Conservation (phyloP, 2,888 invertebrate genomes). For the Platycheirus rosarum region DNA sequence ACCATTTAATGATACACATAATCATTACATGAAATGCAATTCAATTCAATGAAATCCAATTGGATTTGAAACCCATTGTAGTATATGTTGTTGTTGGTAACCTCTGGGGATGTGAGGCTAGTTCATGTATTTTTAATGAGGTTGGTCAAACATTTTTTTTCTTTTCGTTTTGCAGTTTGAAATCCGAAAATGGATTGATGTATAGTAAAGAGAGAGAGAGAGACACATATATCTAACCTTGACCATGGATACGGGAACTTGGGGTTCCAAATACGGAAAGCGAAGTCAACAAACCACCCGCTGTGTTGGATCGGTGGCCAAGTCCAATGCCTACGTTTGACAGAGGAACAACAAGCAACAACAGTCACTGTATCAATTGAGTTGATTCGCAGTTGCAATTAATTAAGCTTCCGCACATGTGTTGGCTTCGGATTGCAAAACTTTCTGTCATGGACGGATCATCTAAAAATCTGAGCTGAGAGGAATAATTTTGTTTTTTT, state of each 20-base stretch:
- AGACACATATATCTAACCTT: slow-evolving; percentile 21
- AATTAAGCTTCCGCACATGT: slow-evolving; percentile 55
- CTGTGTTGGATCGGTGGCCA: not conserved
- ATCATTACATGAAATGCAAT: slow-evolving; percentile 29
- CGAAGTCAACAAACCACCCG: slow-evolving; percentile 37
- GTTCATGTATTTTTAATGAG: slow-evolving; percentile 52
- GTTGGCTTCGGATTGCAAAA: slow-evolving; percentile 43
- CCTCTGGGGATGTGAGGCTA: slow-evolving; percentile 12
- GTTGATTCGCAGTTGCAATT: slow-evolving; percentile 51
- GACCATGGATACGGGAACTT: slow-evolving; percentile 17
- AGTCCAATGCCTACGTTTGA: slow-evolving; percentile 11
- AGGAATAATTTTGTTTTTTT: not conserved
- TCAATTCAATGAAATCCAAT: slow-evolving; percentile 38
- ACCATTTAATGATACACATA: slow-evolving; percentile 1
- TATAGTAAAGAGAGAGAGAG: no score
- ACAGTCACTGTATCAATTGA: slow-evolving; percentile 38
- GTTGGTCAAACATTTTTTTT: slow-evolving; percentile 22
- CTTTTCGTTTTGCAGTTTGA: slow-evolving; percentile 6
- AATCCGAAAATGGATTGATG: slow-evolving; percentile 17
- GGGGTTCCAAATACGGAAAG: not conserved
- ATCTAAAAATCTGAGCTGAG: not conserved
- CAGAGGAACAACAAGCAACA: not conserved
- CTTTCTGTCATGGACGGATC: slow-evolving; percentile 5
- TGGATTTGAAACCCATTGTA: slow-evolving; percentile 9
- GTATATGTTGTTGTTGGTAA: not conserved